Base-by-base conservation (phyloP, 2,113 vertebrate genomes). In the Macrotus californicus region DNA sequence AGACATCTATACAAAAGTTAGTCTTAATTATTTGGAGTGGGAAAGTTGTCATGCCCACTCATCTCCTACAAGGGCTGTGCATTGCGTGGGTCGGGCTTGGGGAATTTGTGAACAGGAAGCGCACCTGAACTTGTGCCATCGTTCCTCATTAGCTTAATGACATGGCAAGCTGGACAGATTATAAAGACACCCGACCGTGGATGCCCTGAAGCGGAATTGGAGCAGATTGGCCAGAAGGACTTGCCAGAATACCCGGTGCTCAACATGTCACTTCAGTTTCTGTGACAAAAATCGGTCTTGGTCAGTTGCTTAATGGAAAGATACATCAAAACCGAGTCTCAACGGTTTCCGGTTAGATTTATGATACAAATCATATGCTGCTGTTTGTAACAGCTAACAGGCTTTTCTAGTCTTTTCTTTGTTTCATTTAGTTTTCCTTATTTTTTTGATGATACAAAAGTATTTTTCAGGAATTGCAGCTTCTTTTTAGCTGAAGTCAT, bases 131-230 rank as follows among this genome's bases (percentile, higher is more conserved):
- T 41, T 72, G 9, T 72, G 70, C 6, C 76, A 84, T 61, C 6
- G 21, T 85, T 52, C 12, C 77, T 96, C 46, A 82, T 41, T 96
- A 75, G 48, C 52, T 52, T 72, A 87, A 96, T 95, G 64, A 87
- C 56, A 87, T 81, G 84, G 72, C n/a, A 83, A 80, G 46, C 48
- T 94, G 72, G 46, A 84, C 36, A 87, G 31, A 41, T 85, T 52
- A 84, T 59, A 46, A 56, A 46, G 56, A 59, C 67, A 76, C 26
- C 24, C 26, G 13, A 31, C n/a, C 34, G 72, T n/a, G 64, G 29
- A 15, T 88, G 59, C 39, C 84, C 72, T 54, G 26, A 64, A 83
- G 81, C 48, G 81, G 61, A 86, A n/a, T 31, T 22, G 12, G 69
- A 87, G 50, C 87, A 84, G 93, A 72, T 21, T 85, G 93, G 72